Percentiles rank a stretch among this genome's conserved stretches.
Evolutionary conservation across 1,140 invertebrate genomes (phyloP).

Genomic region (Homalodisca vitripennis): DNA sequence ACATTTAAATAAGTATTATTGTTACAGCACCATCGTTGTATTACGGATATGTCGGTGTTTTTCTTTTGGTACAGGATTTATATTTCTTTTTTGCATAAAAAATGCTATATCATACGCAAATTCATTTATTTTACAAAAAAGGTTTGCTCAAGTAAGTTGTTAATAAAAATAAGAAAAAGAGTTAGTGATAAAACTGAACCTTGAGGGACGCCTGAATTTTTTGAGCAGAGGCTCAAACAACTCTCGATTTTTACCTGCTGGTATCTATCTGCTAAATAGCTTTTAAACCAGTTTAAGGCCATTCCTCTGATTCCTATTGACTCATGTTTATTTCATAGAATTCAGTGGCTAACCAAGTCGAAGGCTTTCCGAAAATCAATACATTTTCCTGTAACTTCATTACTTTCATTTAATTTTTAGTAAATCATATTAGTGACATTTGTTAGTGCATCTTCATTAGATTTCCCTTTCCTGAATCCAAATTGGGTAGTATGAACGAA

Average conservation of each 20-base stretch:
- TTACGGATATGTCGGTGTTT: not conserved
- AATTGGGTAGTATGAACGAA: constrained; percentile 16
- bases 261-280: not conserved
- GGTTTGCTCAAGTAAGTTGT: constrained; percentile 8
- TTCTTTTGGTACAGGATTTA: not conserved
- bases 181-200: constrained; percentile 14
- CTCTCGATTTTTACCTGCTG: constrained; percentile 7
- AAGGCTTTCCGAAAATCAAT: too few relatives aligned
- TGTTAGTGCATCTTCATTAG: constrained; percentile 5
- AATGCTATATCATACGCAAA: constrained; percentile 29
- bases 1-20: constrained; percentile 22
- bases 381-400: too few relatives aligned
- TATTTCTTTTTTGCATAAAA: constrained; percentile 8
- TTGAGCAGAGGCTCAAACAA: constrained; percentile 2
- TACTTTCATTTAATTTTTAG: not conserved
- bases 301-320: constrained; percentile 10
- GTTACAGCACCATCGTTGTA: constrained; percentile 1
- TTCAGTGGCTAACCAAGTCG: constrained; percentile 22
- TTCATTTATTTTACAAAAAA: not conserved
- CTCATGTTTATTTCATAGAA: constrained; percentile 6
- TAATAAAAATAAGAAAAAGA: constrained; percentile 28
- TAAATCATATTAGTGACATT: constrained; percentile 23
- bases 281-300: too few relatives aligned
- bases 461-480: constrained; percentile 27
- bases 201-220: constrained; percentile 12